Evolutionary conservation across 2,888 invertebrate genomes (phyloP).

Genomic region (Sesia bembeciformis): DNA sequence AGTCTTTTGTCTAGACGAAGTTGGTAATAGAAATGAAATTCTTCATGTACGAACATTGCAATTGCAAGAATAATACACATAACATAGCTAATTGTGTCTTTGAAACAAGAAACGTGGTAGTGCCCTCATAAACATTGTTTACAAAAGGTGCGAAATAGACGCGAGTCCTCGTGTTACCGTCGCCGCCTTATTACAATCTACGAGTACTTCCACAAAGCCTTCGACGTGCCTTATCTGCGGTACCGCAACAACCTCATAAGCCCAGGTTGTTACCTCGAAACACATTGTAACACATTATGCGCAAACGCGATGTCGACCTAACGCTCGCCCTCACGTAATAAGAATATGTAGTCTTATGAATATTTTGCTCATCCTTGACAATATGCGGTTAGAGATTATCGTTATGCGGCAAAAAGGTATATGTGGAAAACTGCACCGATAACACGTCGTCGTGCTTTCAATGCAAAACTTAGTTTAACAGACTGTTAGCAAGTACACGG

Average conservation of each 20-base stretch:
- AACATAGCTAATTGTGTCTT: conserved; percentile 42
- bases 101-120: conserved; percentile 26
- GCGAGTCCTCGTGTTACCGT: conserved; percentile 34
- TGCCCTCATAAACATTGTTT: conserved; percentile 41
- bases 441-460: conserved; percentile 8
- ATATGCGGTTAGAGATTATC: conserved; percentile 35
- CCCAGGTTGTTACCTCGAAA: conserved; percentile 64
- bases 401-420: not conserved
- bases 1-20: no score
- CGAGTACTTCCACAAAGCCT: conserved; percentile 51
- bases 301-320: conserved; percentile 47
- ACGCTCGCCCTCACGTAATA: conserved; percentile 52
- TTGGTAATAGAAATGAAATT: not conserved
- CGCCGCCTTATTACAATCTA: conserved; percentile 58
- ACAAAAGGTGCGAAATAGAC: conserved; percentile 51
- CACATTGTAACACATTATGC: conserved; percentile 69
- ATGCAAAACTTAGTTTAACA: conserved; percentile 27
- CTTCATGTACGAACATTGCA: not conserved
- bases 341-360: conserved; percentile 57
- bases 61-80: conserved; percentile 6
- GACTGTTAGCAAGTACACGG: conserved; percentile 23
- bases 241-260: conserved; percentile 57
- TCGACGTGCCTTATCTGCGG: conserved; percentile 65
- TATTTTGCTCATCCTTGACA: conserved; percentile 40
- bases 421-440: not conserved